These are phyloP conservation scores for Ooceraea biroi DNA, from an alignment of 1,140 invertebrate species.

Conservation along the genomic window DNA sequence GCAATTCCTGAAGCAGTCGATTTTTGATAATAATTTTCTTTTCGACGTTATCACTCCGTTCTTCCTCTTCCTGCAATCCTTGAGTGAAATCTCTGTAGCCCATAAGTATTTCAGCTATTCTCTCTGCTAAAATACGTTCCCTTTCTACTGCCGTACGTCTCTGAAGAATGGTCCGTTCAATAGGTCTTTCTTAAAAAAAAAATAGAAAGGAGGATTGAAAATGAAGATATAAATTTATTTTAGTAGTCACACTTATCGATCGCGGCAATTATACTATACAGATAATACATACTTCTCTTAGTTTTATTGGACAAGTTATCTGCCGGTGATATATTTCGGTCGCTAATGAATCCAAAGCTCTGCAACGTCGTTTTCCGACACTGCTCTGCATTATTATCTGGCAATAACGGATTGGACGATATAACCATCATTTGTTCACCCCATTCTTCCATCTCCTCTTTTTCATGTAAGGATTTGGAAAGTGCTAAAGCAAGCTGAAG, in stretches of 20 bases:
- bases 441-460: slow-evolving; percentile 79
- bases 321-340: slow-evolving; percentile 70
- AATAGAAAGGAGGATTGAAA: neutral
- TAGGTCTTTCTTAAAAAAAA: slow-evolving; percentile 44
- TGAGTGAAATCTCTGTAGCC: slow-evolving; percentile 79
- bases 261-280: neutral
- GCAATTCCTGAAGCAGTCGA: slow-evolving; percentile 68
- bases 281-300: slow-evolving; percentile 77
- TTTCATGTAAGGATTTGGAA: slow-evolving; percentile 86
- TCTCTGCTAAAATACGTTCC: slow-evolving; percentile 85
- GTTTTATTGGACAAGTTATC: slow-evolving; percentile 48
- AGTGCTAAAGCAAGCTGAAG: slow-evolving; percentile 85
- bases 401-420: slow-evolving; percentile 62
- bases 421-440: slow-evolving; percentile 77
- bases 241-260: slow-evolving; percentile 29
- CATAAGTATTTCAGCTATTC: slow-evolving; percentile 84
- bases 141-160: slow-evolving; percentile 83
- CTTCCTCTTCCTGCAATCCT: slow-evolving; percentile 43
- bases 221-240: slow-evolving; percentile 35
- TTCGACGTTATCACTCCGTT: neutral
- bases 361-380: slow-evolving; percentile 65
- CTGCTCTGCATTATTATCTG: slow-evolving; percentile 63
- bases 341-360: slow-evolving; percentile 82
- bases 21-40: slow-evolving; percentile 70
- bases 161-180: slow-evolving; percentile 80